Conservation (phyloP, 1,140 invertebrate genomes). For the Muscidifurax raptorellus region DNA sequence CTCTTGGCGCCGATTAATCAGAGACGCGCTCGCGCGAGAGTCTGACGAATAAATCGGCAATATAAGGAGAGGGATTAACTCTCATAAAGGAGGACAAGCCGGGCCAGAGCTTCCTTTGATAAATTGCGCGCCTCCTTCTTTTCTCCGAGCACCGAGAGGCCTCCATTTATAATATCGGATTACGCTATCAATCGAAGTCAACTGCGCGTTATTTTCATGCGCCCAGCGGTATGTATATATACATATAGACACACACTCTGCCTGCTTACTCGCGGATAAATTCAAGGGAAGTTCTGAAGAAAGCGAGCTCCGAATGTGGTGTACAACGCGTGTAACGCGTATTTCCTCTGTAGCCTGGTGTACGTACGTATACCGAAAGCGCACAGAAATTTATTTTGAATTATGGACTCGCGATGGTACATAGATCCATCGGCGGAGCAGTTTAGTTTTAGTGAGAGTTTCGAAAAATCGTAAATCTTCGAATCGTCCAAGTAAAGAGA, state of each 20-base stretch:
- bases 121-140: slow-evolving; percentile 58
- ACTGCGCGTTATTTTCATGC: slow-evolving; percentile 24
- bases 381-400: background rate
- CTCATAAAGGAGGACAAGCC: slow-evolving; percentile 48
- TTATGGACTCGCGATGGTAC: background rate
- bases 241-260: background rate
- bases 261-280: background rate
- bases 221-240: background rate
- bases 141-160: background rate
- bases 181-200: slow-evolving; percentile 63
- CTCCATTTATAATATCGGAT: slow-evolving; percentile 64
- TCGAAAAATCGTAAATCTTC: background rate
- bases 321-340: background rate
- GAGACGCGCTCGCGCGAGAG: background rate
- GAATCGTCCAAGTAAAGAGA: background rate
- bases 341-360: background rate
- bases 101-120: slow-evolving; percentile 46
- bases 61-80: slow-evolving; percentile 61
- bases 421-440: background rate
- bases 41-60: slow-evolving; percentile 58
- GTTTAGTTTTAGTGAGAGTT: background rate
- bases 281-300: background rate
- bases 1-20: slow-evolving; percentile 28
- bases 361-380: background rate
- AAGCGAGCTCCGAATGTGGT: background rate